phyloP scores from a whole-genome alignment of 2,888 invertebrate genomes.

The Euphydryas editha region DNA sequence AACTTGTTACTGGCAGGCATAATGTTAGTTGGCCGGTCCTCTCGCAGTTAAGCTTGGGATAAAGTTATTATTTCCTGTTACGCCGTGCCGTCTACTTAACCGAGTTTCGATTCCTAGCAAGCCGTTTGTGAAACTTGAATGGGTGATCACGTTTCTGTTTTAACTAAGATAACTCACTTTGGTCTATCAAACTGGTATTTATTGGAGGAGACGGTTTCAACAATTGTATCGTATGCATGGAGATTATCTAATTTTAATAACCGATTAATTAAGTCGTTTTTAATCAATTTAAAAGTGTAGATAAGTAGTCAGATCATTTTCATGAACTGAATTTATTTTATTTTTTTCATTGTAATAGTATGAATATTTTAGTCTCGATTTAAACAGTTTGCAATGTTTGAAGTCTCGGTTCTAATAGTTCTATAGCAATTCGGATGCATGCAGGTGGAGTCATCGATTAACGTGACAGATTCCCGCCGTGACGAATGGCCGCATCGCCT shows the following conservation, averaged over 20 bases:
- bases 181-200: slow-evolving; percentile 68
- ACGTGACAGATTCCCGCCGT: slow-evolving; percentile 68
- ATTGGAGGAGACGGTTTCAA: slow-evolving; percentile 52
- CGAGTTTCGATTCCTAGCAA: slow-evolving; percentile 76
- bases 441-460: slow-evolving; percentile 73
- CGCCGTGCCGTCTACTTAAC: slow-evolving; percentile 74
- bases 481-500: slow-evolving; percentile 69
- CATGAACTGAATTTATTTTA: not conserved
- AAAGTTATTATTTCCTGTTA: slow-evolving; percentile 83
- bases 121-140: slow-evolving; percentile 77
- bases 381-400: not conserved
- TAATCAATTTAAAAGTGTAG: not conserved
- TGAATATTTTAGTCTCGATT: not conserved
- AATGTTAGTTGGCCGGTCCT: slow-evolving; percentile 80
- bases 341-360: not conserved
- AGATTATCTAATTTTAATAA: not conserved
- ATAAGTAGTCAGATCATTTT: no score
- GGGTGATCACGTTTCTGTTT: slow-evolving; percentile 76
- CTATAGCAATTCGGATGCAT: slow-evolving; percentile 44
- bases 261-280: not conserved
- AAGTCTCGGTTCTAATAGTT: slow-evolving; percentile 12
- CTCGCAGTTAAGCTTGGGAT: slow-evolving; percentile 74
- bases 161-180: slow-evolving; percentile 69
- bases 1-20: slow-evolving; percentile 82
- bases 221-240: slow-evolving; percentile 16